phyloP scores from a whole-genome alignment of 30 jellyfish, hydroid and myxozoan genomes.

The Calvadosia cruxmelitensis region DNA sequence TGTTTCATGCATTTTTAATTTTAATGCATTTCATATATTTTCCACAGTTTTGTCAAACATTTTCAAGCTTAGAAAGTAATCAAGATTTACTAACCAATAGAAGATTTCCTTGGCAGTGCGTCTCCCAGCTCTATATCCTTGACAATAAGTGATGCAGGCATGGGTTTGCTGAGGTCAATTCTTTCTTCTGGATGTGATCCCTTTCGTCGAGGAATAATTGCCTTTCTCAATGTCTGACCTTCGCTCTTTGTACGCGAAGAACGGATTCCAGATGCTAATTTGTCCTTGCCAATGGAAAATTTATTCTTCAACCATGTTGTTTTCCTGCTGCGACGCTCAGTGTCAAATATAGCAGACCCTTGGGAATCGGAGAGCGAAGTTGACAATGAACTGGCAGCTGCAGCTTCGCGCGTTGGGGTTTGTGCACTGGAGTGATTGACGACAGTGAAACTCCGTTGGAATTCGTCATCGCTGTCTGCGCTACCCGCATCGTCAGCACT shows the following conservation, averaged over 20 bases:
- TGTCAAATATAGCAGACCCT: not conserved
- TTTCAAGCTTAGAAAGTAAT: too few relatives aligned
- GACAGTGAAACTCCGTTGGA: not conserved
- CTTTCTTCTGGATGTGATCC: not conserved
- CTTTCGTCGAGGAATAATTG: not conserved
- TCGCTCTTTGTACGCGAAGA: constrained; percentile 36
- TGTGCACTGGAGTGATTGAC: not conserved
- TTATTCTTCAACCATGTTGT: not conserved
- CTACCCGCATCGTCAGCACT: not conserved
- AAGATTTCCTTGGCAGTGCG: not conserved
- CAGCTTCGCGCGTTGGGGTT: not conserved
- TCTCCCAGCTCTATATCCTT: not conserved
- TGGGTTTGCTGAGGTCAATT: not conserved
- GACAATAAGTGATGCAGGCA: not conserved
- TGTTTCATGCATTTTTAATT: too few relatives aligned
- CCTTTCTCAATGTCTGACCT: constrained; percentile 32
- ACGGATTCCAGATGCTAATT: constrained; percentile 6
- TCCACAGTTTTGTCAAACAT: too few relatives aligned
- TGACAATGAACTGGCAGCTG: not conserved
- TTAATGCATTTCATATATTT: too few relatives aligned
- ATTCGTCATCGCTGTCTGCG: not conserved
- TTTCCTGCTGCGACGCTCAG: not conserved
- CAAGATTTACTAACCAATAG: not conserved
- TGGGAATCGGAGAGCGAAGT: not conserved
- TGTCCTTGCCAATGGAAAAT: constrained; percentile 12